Conservation (phyloP, 1,140 invertebrate genomes). For the Aradophagus sp. region DNA sequence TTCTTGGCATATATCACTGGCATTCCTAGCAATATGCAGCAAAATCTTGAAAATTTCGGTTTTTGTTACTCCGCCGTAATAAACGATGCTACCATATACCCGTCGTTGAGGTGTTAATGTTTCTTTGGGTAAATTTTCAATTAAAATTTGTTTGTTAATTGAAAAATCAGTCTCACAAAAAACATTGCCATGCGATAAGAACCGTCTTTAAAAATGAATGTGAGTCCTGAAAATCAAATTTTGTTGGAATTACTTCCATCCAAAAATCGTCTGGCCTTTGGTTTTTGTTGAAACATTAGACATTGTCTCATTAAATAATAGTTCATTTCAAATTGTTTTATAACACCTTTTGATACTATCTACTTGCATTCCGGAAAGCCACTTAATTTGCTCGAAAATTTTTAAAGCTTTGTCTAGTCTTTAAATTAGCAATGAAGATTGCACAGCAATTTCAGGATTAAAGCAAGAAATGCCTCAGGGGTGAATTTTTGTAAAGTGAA, state of each 20-base stretch:
- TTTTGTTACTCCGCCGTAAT: conserved; percentile 9
- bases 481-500: conserved; percentile 11
- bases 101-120: conserved; percentile 5
- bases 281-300: conserved; percentile 4
- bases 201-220: conserved; percentile 8
- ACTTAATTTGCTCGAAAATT: conserved; percentile 15
- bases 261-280: conserved; percentile 20
- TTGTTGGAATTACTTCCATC: conserved; percentile 11
- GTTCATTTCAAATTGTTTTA: conserved; percentile 4
- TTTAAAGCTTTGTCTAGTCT: conserved; percentile 17
- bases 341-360: conserved; percentile 11
- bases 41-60: conserved; percentile 5
- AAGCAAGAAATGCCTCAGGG: conserved; percentile 10
- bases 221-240: neutral
- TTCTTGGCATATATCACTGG: conserved; percentile 4
- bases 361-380: conserved; percentile 12
- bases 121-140: conserved; percentile 10
- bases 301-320: conserved; percentile 5
- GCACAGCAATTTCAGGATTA: conserved; percentile 15
- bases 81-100: conserved; percentile 6
- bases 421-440: neutral
- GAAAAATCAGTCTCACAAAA: conserved; percentile 16
- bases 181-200: conserved; percentile 24
- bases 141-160: conserved; percentile 19
- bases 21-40: conserved; percentile 12